Evolutionary conservation across 2,113 vertebrate species (phyloP).

Genomic region (Cavia aperea): DNA sequence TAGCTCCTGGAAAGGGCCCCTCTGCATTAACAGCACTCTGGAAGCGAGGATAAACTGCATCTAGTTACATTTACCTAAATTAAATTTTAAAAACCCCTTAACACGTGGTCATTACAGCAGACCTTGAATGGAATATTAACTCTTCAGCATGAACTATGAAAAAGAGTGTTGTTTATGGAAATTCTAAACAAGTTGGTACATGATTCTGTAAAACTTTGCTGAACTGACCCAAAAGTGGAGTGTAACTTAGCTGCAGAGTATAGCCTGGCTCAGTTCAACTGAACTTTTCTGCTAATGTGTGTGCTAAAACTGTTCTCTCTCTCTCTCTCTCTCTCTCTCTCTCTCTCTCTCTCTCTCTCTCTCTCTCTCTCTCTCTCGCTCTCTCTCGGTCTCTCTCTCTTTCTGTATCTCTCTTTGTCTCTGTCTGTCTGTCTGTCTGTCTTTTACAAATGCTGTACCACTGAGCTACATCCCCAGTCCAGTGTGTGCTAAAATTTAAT

Average conservation of each 20-base stretch:
- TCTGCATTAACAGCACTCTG: background rate
- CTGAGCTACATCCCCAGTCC: background rate
- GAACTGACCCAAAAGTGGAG: background rate
- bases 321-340: too few relatives aligned
- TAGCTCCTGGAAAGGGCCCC: background rate
- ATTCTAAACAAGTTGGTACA: background rate
- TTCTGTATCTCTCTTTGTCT: too few relatives aligned
- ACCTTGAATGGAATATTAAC: background rate
- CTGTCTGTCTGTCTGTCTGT: too few relatives aligned
- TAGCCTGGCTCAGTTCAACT: background rate
- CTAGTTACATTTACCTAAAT: constrained; percentile 5
- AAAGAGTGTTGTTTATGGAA: background rate
- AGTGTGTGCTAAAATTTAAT: background rate
- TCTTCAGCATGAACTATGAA: background rate
- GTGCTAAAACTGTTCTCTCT: background rate
- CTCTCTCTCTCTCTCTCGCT: too few relatives aligned
- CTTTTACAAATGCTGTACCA: background rate
- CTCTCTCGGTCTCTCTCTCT: too few relatives aligned
- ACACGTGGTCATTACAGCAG: background rate
- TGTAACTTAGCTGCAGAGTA: background rate
- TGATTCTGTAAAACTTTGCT: background rate
- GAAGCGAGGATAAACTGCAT: background rate
- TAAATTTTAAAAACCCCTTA: background rate
- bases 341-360: too few relatives aligned
- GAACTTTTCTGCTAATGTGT: background rate